Percentiles rank a stretch among this genome's conserved stretches.
Conservation (phyloP, 2,888 invertebrate species). For the Xylophagus ater region DNA sequence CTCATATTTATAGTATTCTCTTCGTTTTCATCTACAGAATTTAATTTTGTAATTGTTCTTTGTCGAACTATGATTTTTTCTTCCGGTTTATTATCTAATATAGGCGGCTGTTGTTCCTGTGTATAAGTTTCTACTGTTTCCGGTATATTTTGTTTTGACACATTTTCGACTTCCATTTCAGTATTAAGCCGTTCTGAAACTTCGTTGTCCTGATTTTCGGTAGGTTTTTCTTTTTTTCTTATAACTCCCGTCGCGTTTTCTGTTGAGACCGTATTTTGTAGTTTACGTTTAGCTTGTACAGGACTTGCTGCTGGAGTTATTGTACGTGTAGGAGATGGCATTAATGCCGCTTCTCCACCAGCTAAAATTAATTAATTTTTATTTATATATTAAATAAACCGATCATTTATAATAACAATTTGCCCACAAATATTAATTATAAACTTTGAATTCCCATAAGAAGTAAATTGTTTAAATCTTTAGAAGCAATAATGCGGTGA, state of each 20-base stretch:
- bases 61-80: conserved; percentile 17
- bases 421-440: too few relatives aligned
- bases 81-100: conserved; percentile 3
- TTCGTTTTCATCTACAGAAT: conserved; percentile 21
- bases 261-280: conserved; percentile 64
- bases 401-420: too few relatives aligned
- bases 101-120: conserved; percentile 3
- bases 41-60: conserved; percentile 15
- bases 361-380: conserved; percentile 27
- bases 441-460: too few relatives aligned
- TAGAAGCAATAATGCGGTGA: too few relatives aligned
- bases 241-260: conserved; percentile 46
- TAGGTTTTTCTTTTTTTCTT: conserved; percentile 52
- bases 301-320: conserved; percentile 40
- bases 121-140: background rate
- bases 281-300: conserved; percentile 59
- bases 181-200: conserved; percentile 32
- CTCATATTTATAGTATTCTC: conserved; percentile 34
- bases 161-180: conserved; percentile 7
- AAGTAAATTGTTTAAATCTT: too few relatives aligned
- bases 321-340: conserved; percentile 50
- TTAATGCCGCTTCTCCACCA: conserved; percentile 43
- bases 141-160: conserved; percentile 12
- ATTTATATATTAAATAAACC: too few relatives aligned
- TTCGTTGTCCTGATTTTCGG: conserved; percentile 22